Percentiles rank a stretch among this genome's conserved stretches.
Evolutionary conservation across 1,140 invertebrate species (phyloP).

Genomic region (Drosophila equinoxialis): DNA sequence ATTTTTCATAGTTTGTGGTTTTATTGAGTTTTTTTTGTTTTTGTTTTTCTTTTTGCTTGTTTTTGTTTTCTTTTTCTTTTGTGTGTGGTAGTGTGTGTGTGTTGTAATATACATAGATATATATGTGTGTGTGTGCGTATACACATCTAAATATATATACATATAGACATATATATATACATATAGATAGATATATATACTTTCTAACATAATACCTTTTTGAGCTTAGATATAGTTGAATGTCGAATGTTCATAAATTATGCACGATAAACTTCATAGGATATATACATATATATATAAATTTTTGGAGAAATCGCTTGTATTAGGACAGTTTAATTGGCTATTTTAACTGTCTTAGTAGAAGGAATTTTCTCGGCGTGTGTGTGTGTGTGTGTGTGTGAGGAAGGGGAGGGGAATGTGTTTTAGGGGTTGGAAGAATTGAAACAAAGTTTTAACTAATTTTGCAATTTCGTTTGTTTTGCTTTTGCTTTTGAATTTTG

Average conservation of each 20-base stretch:
- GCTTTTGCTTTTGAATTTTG: conserved; percentile 64
- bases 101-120: conserved; percentile 39
- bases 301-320: conserved; percentile 32
- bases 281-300: conserved; percentile 21
- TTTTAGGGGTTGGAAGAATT: neutral
- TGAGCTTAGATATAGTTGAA: conserved; percentile 43
- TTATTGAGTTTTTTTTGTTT: conserved; percentile 56
- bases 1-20: conserved; percentile 57
- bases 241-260: conserved; percentile 55
- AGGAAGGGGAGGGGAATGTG: neutral
- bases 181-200: conserved; percentile 59
- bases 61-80: conserved; percentile 27
- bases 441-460: conserved; percentile 57
- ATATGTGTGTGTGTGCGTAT: conserved; percentile 48
- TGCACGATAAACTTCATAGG: conserved; percentile 72
- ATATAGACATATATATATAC: conserved; percentile 31
- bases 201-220: conserved; percentile 11
- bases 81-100: conserved; percentile 34
- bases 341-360: conserved; percentile 9
- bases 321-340: conserved; percentile 22
- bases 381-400: too few species aligned
- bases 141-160: conserved; percentile 24
- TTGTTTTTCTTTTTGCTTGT: conserved; percentile 45
- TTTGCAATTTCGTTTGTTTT: conserved; percentile 21
- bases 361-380: conserved; percentile 34